Base-by-base conservation (phyloP, 2,888 invertebrate species). In the Melangyna quadrimaculata region DNA sequence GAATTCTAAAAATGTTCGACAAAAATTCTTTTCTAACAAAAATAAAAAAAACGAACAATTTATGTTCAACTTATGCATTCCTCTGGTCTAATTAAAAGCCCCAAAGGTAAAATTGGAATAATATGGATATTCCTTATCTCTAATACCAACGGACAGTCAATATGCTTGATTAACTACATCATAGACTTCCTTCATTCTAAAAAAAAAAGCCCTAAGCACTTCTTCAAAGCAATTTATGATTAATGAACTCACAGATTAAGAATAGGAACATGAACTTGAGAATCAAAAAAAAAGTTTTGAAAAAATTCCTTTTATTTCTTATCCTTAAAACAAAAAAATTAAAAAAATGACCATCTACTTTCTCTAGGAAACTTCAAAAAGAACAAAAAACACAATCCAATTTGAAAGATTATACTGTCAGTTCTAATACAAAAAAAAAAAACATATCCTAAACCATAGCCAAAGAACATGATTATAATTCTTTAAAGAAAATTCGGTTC, bases 401-500 rank as follows among this genome's bases (percentile, higher is more conserved):
- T 63, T 43, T 48, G 9, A 40, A 43, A 27, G 51, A 67, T 73
- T 78, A 63, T 71, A 17, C 17, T 37, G 61, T 70, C 40, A 22
- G 5, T 74, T 51, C 5, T n/a, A n/a, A n/a, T n/a, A n/a, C 19
- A 17, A 17, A 12, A 32, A 14, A 22, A 3, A 40, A 12, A 48
- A 14, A 14, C 22, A 22, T 37, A 59, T 43, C 73, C 24, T 10
- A 9, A 45, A 29, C 63, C 57, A 17, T 55, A 53, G 8, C 35
- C 45, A 32, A 43, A 43, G 55, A 59, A 29, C 63, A 78, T 70
- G 73, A 78, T 78, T 83, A 78, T 51, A 57, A 83, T 73, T 65
- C 70, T 65, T 70, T 78, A 70, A 17, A 37, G 3, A 51, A 70
- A 74, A 40, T 43, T 14, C 48, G n/a, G 40, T 65, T 57, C 51